Base-by-base conservation (phyloP, 2,797 vertebrate species). In the Sylvia borin region DNA sequence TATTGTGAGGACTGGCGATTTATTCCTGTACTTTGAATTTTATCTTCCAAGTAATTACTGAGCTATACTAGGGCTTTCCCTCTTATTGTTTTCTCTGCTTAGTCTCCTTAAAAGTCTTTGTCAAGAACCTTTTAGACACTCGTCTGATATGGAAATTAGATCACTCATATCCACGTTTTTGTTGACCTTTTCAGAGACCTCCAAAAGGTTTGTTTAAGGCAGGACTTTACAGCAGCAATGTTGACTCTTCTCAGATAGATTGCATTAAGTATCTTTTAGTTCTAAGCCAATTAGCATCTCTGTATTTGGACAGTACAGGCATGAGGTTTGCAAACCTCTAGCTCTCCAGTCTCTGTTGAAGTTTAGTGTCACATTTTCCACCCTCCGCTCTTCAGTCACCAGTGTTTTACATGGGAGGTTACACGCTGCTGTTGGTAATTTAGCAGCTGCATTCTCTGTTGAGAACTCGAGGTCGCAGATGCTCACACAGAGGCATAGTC, bases 131-230 rank as follows among this genome's bases (percentile, higher is more conserved):
- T 85, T 94, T 53, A 85, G 81, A 88, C 77, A 57, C 36, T 17
- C 16, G 55, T 53, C 55, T 57, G 85, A 60, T 90, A 86, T 13
- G 53, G 71, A 92, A 94, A 90, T 94, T 74, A 92, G 55, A 80
- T 90, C 81, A 85, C 61, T 29, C 53, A 91, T 95, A 90, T 36
- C 87, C 79, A 71, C 9, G 2, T 73, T 74, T 92, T 85, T 88
- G 34, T 76, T 85, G 82, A 92, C 72, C 75, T 67, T 90, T 91
- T 71, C 85, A 58, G 65, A 53, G 53, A 77, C 42, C 68, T 91
- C 88, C 22, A n/a, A 79, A 80, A 67, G 42, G 24, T 93, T 92
- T 95, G 84, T 85, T 94, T 93, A 90, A 95, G 68, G 61, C 38
- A 85, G 36, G 72, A 61, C 61, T 90, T 89, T 55, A 91, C 65